Base-by-base conservation (phyloP, 2,888 invertebrate species). In the Urechis unicinctus region DNA sequence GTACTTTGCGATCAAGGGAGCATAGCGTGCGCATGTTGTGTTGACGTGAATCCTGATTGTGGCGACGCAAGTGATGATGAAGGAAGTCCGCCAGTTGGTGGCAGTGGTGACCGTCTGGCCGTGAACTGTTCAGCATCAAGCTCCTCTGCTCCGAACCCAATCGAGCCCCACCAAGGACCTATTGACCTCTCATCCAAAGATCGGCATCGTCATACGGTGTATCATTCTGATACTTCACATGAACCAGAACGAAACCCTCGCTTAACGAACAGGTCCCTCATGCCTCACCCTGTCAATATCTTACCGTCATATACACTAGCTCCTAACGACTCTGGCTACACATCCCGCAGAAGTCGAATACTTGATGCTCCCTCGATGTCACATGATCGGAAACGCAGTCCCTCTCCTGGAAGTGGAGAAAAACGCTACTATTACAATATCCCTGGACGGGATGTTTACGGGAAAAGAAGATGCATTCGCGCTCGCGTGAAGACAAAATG, bases 351-450 rank as follows among this genome's bases (percentile, higher is more conserved):
- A 17, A 72, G 73, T 44, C 63, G 71, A 21, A 74, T 74, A 56
- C 63, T 75, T 9, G 74, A 74, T 51, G 73, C 73, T 9, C 75
- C 75, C n/a, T 70, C 58, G 1, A 52, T 45, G n/a, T 54, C 56
- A n/a, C 36, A 46, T 6, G 70, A 68, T 53, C 71, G 70, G 0
- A 70, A 70, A 41, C 72, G 71, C 3, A 71, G 72, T 44, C 60
- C 71, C 28, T 61, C 68, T 2, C 52, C 60, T 5, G n/a, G n/a
- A n/a, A n/a, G n/a, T n/a, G n/a, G n/a, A n/a, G 70, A 71, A 46
- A 66, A 68, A 13, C 63, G 73, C 31, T 65, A 67, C 21, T 69
- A 70, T n/a, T 26, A n/a, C 26, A 43, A 24, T 1, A 24, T 30
- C 4, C 59, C 69, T 43, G 68, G 71, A 56, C 66, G 71, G 28